Percentiles rank a stretch among this genome's conserved stretches.
Conservation (phyloP, 1,140 invertebrate species). For the Drosophila varians region DNA sequence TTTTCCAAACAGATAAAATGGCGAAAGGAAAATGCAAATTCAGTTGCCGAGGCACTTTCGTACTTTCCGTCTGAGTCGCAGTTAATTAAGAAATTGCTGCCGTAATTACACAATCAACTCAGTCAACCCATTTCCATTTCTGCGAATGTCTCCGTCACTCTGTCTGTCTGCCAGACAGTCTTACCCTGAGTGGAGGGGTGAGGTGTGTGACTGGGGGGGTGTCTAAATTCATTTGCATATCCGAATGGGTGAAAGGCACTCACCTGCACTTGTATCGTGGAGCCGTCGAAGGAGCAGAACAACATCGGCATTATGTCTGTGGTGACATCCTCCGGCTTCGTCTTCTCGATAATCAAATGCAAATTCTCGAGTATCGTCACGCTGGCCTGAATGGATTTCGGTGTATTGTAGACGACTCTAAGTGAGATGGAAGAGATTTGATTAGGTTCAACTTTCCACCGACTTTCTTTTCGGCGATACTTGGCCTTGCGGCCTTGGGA, state of each 20-base stretch:
- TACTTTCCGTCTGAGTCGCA: constrained; percentile 41
- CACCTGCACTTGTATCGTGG: constrained; percentile 97
- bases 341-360: constrained; percentile 95
- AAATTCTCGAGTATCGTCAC: constrained; percentile 96
- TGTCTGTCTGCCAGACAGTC: constrained; percentile 3
- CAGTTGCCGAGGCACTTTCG: constrained; percentile 38
- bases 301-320: constrained; percentile 94
- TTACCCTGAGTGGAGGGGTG: not conserved
- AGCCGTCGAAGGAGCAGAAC: constrained; percentile 94
- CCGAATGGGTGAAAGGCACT: constrained; percentile 45
- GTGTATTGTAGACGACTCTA: constrained; percentile 90
- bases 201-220: not conserved
- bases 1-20: constrained; percentile 3
- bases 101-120: constrained; percentile 70
- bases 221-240: constrained; percentile 41
- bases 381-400: constrained; percentile 95
- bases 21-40: constrained; percentile 37
- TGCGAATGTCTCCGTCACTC: not conserved
- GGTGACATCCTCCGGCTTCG: constrained; percentile 90
- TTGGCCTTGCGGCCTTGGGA: not conserved
- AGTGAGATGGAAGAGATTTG: constrained; percentile 24
- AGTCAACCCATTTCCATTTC: constrained; percentile 49
- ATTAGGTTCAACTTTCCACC: constrained; percentile 37
- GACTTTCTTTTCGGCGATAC: constrained; percentile 6
- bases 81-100: constrained; percentile 76